Evolutionary conservation across 2,113 vertebrate species (phyloP).

Genomic region (Neodon shergylaensis): DNA sequence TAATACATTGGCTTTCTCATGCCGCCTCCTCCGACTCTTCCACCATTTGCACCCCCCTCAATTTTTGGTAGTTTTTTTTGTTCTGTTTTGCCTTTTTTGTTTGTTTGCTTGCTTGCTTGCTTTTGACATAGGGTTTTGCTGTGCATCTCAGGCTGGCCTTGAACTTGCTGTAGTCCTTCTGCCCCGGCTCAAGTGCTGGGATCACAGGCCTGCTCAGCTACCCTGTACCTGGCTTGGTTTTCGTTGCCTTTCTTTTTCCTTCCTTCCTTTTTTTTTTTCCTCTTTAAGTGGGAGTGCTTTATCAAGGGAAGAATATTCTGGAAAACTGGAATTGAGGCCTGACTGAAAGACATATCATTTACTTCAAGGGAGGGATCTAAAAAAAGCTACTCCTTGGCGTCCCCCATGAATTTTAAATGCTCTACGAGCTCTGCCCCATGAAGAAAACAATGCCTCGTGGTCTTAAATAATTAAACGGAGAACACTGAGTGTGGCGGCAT

Average conservation of each 20-base stretch:
- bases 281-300: neutral
- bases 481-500: neutral
- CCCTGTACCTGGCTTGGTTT: neutral
- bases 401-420: slow-evolving; percentile 68
- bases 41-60: rapidly evolving
- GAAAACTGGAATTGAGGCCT: slow-evolving; percentile 53
- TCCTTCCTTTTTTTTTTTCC: neutral
- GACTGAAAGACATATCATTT: slow-evolving; percentile 62
- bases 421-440: slow-evolving; percentile 41
- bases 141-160: neutral
- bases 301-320: slow-evolving; percentile 51
- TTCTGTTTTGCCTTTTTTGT: neutral
- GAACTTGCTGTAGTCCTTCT: neutral
- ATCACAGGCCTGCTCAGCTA: neutral
- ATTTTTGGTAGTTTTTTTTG: neutral
- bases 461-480: slow-evolving; percentile 63
- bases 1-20: neutral
- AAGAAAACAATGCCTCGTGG: slow-evolving; percentile 35
- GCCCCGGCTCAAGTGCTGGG: neutral
- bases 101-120: neutral
- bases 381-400: slow-evolving; percentile 62
- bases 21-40: neutral
- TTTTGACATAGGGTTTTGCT: neutral
- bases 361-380: slow-evolving; percentile 65
- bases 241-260: neutral